A percentile compares a stretch with the other conserved stretches of the same genome.
Conservation (phyloP, 2,113 vertebrate genomes). For the Junco hyemalis region DNA sequence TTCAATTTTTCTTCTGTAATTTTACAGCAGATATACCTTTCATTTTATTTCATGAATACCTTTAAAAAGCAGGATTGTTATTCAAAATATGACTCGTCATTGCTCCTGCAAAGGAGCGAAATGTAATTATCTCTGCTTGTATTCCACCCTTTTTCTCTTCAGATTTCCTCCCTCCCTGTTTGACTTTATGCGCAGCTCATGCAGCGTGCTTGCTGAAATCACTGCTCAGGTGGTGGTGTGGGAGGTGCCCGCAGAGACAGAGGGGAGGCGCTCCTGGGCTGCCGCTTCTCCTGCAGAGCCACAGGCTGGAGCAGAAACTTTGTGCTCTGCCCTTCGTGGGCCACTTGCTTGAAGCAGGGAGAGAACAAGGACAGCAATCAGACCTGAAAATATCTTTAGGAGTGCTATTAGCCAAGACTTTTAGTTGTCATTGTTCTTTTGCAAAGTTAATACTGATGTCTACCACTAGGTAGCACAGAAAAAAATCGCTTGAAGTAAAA, state of each 20-base stretch:
- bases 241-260: neutral
- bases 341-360: neutral
- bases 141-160: neutral
- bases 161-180: neutral
- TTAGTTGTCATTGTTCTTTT: neutral
- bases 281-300: neutral
- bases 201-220: neutral
- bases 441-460: neutral
- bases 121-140: fast-evolving
- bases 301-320: neutral
- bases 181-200: neutral
- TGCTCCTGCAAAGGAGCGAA: neutral
- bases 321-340: neutral
- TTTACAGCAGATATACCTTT: neutral
- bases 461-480: neutral
- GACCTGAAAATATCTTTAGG: neutral
- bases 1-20: neutral
- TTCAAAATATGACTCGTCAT: neutral
- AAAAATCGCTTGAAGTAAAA: neutral
- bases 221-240: neutral
- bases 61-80: neutral
- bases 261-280: neutral
- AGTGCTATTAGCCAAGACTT: neutral
- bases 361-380: neutral
- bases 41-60: neutral